Conservation (phyloP, 2,113 vertebrate species). For the Copsychus sechellarum region DNA sequence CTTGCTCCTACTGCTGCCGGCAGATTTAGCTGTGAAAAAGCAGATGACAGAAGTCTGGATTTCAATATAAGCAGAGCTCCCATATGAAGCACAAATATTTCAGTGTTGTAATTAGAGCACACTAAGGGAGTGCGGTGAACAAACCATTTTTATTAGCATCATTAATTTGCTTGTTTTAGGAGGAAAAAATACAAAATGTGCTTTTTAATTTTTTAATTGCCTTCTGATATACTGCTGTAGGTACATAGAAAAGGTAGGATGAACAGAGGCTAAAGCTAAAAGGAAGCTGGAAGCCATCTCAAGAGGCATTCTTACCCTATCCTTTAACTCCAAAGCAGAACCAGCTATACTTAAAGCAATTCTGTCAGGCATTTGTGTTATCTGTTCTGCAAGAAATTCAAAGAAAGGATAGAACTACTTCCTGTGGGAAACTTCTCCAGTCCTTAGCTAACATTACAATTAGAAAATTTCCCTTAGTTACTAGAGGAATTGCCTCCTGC, state of each 20-base stretch:
- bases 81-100: conserved; percentile 39
- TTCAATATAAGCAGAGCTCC: neutral
- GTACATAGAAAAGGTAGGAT: neutral
- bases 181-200: neutral
- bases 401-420: neutral
- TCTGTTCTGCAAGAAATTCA: neutral
- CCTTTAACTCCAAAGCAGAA: conserved; percentile 4
- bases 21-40: neutral
- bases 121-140: neutral
- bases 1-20: neutral
- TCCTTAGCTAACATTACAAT: neutral
- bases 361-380: neutral
- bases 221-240: neutral
- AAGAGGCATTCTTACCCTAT: neutral
- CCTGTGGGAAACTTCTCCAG: neutral
- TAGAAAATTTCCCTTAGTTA: neutral
- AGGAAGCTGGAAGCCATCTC: conserved; percentile 25
- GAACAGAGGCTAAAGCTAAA: neutral
- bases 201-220: neutral
- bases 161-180: conserved; percentile 50
- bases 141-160: conserved; percentile 33
- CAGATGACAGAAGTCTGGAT: conserved; percentile 2
- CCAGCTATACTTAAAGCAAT: neutral
- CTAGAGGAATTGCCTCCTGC: neutral
- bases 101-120: conserved; percentile 38